Percentiles rank a stretch among this genome's conserved stretches.
Conservation (phyloP, 1,140 invertebrate species). For the Ceratosolen solmsi region DNA sequence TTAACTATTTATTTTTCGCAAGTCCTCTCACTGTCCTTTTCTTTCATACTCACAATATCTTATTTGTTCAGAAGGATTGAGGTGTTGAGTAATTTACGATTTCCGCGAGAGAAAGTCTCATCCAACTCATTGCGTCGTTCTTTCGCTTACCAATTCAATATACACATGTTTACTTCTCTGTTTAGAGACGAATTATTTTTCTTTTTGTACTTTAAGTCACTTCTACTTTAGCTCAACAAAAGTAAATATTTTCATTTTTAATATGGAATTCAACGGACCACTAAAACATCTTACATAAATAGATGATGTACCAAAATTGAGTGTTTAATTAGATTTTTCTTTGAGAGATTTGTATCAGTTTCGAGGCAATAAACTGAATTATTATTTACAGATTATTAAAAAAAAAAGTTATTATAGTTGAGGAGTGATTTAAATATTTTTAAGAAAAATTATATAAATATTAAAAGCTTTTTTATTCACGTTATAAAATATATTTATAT, state of each 20-base stretch:
- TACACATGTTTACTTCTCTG: background rate
- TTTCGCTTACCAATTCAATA: background rate
- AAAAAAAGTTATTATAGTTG: background rate
- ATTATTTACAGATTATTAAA: background rate
- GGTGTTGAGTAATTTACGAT: constrained; percentile 72
- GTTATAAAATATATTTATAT: no score
- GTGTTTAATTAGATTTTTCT: constrained; percentile 7
- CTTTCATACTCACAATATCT: constrained; percentile 55
- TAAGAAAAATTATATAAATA: no score
- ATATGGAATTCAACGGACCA: background rate
- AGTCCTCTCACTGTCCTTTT: constrained; percentile 14
- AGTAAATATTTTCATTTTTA: constrained; percentile 37
- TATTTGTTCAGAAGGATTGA: constrained; percentile 71
- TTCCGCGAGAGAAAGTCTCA: constrained; percentile 59
- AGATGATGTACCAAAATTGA: background rate
- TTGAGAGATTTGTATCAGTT: constrained; percentile 6
- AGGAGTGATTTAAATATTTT: background rate
- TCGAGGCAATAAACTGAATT: background rate
- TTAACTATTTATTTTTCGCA: constrained; percentile 34
- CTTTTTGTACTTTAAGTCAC: background rate
- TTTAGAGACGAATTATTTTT: constrained; percentile 17
- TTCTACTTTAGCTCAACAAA: background rate
- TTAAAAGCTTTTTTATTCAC: no score
- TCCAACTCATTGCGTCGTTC: background rate
- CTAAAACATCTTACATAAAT: constrained; percentile 25